phyloP scores from a whole-genome alignment of 2,888 invertebrate genomes.

The Ophonus ardosiacus region DNA sequence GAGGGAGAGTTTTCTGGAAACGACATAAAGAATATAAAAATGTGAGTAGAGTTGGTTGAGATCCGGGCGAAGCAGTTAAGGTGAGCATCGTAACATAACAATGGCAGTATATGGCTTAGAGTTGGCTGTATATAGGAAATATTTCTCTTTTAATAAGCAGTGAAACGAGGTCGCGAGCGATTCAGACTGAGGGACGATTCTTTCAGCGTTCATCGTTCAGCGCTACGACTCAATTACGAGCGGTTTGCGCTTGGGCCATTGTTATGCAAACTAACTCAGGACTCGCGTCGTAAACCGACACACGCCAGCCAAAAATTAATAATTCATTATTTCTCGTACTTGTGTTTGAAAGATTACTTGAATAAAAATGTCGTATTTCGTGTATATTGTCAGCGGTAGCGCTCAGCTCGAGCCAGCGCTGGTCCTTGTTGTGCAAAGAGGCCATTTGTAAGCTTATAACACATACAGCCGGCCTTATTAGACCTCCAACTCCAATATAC shows the following conservation, averaged over 20 bases:
- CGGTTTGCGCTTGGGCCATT: conserved; percentile 49
- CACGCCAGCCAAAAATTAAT: conserved; percentile 59
- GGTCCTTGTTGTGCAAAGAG: conserved; percentile 68
- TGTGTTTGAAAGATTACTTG: conserved; percentile 64
- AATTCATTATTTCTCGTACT: conserved; percentile 64
- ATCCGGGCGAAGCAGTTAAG: background rate
- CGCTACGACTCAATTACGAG: conserved; percentile 61
- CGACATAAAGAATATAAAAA: background rate
- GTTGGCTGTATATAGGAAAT: conserved; percentile 30
- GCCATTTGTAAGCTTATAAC: conserved; percentile 73
- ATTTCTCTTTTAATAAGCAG: conserved; percentile 37
- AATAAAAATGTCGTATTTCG: conserved; percentile 64
- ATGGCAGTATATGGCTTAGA: conserved; percentile 5
- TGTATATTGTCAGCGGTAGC: conserved; percentile 62
- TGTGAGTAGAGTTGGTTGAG: conserved; percentile 1
- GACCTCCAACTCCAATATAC: conserved; percentile 70
- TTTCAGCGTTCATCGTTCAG: conserved; percentile 43
- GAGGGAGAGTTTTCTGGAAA: background rate
- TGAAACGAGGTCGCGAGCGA: conserved; percentile 41
- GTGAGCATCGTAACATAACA: conserved; percentile 20
- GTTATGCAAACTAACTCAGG: conserved; percentile 61
- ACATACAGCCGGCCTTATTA: conserved; percentile 72
- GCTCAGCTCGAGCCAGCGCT: background rate
- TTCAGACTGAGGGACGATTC: conserved; percentile 36
- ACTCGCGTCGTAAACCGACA: conserved; percentile 53